These are phyloP conservation scores for Stichodactyla helianthus DNA, from an alignment of 64 coral and sea anemone genomes.

Conservation along the genomic window DNA sequence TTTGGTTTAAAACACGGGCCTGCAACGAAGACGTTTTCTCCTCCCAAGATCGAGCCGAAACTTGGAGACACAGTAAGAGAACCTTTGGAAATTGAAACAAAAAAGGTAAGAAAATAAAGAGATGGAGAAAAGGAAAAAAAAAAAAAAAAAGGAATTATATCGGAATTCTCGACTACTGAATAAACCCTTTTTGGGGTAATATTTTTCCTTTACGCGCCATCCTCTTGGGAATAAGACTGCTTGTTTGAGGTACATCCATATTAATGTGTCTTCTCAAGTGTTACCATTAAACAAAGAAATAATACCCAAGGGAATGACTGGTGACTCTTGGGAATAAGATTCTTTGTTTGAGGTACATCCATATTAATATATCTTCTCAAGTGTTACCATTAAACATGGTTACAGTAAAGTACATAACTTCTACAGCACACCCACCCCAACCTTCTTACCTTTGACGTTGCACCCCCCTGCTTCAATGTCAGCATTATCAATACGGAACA, in stretches of 20 bases:
- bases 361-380: too few relatives aligned
- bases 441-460: constrained; percentile 40
- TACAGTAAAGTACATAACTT: too few relatives aligned
- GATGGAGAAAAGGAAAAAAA: too few relatives aligned
- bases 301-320: too few relatives aligned
- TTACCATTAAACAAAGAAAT: background rate
- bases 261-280: too few relatives aligned
- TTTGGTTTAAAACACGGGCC: constrained; percentile 41
- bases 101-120: background rate
- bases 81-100: background rate
- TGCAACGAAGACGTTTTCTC: constrained; percentile 32
- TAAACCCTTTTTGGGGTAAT: too few relatives aligned
- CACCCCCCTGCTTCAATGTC: constrained; percentile 43
- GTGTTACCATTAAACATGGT: background rate
- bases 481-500: constrained; percentile 51
- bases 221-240: background rate
- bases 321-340: background rate
- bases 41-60: constrained; percentile 45
- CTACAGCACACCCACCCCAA: too few relatives aligned
- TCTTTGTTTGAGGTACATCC: background rate
- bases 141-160: too few relatives aligned
- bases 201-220: background rate
- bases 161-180: background rate
- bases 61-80: constrained; percentile 31
- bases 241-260: too few relatives aligned